phyloP scores from a whole-genome alignment of 2,888 invertebrate species.

The Epistrophe eligans region DNA sequence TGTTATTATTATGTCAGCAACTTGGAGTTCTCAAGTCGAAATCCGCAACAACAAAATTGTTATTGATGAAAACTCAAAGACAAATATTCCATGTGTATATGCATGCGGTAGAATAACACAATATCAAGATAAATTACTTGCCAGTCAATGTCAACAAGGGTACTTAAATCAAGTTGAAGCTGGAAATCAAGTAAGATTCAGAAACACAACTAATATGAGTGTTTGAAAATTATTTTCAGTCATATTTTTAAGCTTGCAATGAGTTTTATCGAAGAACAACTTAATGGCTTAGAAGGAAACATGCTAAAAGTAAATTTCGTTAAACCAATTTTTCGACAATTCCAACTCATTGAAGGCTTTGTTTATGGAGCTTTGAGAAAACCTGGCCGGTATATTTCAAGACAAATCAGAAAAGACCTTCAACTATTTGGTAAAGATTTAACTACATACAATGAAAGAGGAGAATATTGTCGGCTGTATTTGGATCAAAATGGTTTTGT shows the following conservation, averaged over 20 bases:
- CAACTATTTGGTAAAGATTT: conserved; percentile 33
- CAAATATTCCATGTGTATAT: conserved; percentile 56
- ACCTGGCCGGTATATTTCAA: conserved; percentile 49
- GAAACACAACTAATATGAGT: background rate
- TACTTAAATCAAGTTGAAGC: conserved; percentile 56
- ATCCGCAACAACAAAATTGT: conserved; percentile 13
- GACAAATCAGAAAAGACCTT: background rate
- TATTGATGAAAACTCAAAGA: conserved; percentile 44
- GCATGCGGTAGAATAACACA: conserved; percentile 45
- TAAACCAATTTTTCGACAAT: conserved; percentile 65
- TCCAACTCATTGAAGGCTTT: conserved; percentile 25
- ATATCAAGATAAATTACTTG: conserved; percentile 18
- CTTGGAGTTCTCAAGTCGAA: conserved; percentile 8
- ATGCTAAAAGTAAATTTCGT: conserved; percentile 21
- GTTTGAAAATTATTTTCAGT: background rate
- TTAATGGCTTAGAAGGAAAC: background rate
- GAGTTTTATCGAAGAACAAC: conserved; percentile 41
- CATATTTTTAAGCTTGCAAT: conserved; percentile 33
- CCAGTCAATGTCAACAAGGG: conserved; percentile 40
- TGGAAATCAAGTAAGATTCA: conserved; percentile 46
- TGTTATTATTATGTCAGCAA: background rate
- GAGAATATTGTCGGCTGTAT: conserved; percentile 79
- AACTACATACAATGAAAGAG: conserved; percentile 67
- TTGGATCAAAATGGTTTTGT: conserved; percentile 77
- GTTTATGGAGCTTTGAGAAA: conserved; percentile 61